These are phyloP conservation scores for Pseudochaenichthys georgianus DNA, from an alignment of 2,797 vertebrate species.

Conservation along the genomic window DNA sequence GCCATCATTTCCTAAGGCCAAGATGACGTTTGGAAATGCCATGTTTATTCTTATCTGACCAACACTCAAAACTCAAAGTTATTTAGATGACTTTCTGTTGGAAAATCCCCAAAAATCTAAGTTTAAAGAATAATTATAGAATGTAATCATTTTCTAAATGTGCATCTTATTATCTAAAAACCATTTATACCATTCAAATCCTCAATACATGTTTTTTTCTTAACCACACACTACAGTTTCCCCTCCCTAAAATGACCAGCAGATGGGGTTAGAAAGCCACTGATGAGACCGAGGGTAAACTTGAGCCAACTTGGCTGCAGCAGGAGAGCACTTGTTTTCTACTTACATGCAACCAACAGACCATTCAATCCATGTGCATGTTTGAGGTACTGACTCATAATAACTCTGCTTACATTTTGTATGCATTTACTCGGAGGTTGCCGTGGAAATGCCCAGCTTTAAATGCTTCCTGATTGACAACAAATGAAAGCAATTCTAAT, in stretches of 20 bases:
- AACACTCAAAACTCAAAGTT: no score
- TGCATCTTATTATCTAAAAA: no score
- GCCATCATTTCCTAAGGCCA: no score
- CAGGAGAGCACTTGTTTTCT: slow-evolving; percentile 14
- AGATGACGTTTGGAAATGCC: no score
- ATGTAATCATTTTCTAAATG: no score
- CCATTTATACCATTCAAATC: no score
- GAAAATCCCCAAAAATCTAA: no score
- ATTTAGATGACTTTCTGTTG: no score
- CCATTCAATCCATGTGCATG: neutral
- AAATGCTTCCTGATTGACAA: slow-evolving; percentile 1
- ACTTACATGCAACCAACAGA: neutral
- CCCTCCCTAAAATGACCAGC: slow-evolving; percentile 56
- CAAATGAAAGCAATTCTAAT: slow-evolving; percentile 21
- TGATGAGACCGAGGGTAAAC: neutral
- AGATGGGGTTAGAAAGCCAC: slow-evolving; percentile 79
- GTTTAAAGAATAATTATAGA: no score
- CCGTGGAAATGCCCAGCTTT: neutral
- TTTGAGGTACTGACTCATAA: neutral
- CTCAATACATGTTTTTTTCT: no score
- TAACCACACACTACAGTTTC: no score
- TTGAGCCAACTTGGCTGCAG: slow-evolving; percentile 23
- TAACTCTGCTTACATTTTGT: neutral
- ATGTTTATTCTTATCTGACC: no score
- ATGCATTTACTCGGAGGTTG: neutral